phyloP scores from a whole-genome alignment of 2,113 vertebrate species.

The Protobothrops flavoviridis region DNA sequence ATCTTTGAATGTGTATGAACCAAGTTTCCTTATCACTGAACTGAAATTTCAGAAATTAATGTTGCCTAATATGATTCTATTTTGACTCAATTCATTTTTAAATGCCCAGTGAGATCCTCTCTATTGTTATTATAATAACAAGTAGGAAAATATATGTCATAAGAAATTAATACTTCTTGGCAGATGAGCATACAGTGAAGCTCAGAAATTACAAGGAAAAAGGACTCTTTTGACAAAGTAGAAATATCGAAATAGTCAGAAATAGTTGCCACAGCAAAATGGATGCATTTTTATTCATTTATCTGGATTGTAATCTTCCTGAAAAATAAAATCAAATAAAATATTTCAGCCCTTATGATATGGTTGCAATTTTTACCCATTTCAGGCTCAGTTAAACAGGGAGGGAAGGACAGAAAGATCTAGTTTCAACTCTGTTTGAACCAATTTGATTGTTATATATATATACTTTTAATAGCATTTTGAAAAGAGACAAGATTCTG shows the following conservation, averaged over 20 bases:
- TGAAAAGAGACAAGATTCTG: neutral
- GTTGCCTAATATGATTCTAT: conserved; percentile 63
- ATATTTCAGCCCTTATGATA: neutral
- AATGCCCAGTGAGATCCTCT: conserved; percentile 58
- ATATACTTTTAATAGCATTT: neutral
- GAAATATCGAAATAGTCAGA: neutral
- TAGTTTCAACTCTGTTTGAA: neutral
- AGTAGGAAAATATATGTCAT: conserved; percentile 47
- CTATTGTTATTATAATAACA: conserved; percentile 60
- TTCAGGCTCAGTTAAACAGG: neutral
- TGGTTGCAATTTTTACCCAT: neutral
- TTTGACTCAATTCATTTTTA: conserved; percentile 64
- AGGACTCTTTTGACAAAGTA: neutral
- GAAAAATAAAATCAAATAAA: neutral
- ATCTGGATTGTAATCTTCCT: neutral
- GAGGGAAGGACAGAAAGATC: neutral
- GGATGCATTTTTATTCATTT: neutral
- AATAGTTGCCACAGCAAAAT: neutral
- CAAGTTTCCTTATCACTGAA: conserved; percentile 63
- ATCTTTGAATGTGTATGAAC: conserved; percentile 68
- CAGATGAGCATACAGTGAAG: neutral
- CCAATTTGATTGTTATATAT: neutral
- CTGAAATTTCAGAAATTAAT: conserved; percentile 65
- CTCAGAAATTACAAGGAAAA: neutral
- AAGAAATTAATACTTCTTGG: conserved; percentile 18